These are phyloP conservation scores for Macropus fuliginosus DNA, from an alignment of 2,797 vertebrate genomes.

Conservation along the genomic window DNA sequence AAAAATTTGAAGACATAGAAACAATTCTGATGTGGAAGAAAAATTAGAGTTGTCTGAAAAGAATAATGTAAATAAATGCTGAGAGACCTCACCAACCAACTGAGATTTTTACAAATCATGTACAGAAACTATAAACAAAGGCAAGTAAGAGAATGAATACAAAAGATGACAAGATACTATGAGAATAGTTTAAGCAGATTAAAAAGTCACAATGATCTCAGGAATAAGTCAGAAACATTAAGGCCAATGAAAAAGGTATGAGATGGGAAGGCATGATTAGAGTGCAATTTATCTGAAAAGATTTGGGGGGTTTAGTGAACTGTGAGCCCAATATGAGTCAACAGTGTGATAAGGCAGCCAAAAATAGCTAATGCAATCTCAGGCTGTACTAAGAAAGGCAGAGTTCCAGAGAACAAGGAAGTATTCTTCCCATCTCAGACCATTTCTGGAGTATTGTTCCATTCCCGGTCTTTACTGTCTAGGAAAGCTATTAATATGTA, in stretches of 20 bases:
- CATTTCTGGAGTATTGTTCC: not conserved
- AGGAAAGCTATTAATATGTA: not conserved
- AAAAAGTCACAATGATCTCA: not conserved
- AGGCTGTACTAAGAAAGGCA: not conserved
- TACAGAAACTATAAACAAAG: not conserved
- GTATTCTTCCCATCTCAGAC: not conserved
- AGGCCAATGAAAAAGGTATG: not conserved
- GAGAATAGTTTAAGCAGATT: not conserved
- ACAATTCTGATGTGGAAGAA: not conserved
- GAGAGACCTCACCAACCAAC: not conserved
- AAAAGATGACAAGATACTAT: not conserved
- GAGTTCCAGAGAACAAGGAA: not conserved
- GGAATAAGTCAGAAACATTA: not conserved
- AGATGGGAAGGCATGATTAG: not conserved
- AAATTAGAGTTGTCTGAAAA: not conserved
- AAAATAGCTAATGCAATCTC: not conserved
- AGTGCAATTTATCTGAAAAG: not conserved
- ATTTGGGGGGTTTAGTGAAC: not conserved
- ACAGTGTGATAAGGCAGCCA: not conserved
- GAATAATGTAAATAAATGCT: not conserved
- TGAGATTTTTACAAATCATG: not conserved
- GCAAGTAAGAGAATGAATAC: not conserved
- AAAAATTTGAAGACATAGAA: not conserved
- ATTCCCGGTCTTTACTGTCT: not conserved
- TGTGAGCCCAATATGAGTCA: not conserved